Conservation (phyloP, 2,888 invertebrate species). For the Chaitophorus viminalis region DNA sequence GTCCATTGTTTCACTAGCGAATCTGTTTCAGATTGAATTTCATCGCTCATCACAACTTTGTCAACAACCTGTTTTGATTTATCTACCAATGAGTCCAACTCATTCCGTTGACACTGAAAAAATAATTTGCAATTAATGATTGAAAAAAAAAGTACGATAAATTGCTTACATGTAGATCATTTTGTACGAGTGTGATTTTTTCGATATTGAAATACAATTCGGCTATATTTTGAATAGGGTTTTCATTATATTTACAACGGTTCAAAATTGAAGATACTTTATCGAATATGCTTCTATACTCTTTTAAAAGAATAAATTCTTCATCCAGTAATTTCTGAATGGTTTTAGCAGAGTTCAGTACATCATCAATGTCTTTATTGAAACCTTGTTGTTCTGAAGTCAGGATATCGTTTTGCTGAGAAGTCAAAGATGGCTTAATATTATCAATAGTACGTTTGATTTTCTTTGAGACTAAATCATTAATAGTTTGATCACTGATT, state of each 20-base stretch:
- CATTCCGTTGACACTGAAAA: constrained; percentile 43
- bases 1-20: constrained; percentile 40
- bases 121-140: not conserved
- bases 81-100: constrained; percentile 19
- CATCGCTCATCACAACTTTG: not conserved
- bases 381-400: constrained; percentile 84
- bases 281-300: constrained; percentile 81
- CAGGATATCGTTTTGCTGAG: constrained; percentile 84
- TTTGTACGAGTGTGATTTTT: constrained; percentile 81
- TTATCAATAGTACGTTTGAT: constrained; percentile 87
- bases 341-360: constrained; percentile 84
- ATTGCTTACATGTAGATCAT: constrained; percentile 68
- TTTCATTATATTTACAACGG: constrained; percentile 80
- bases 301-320: constrained; percentile 83
- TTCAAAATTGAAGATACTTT: constrained; percentile 77
- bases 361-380: constrained; percentile 83
- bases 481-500: constrained; percentile 83
- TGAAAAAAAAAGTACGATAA: not conserved
- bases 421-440: constrained; percentile 86
- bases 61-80: constrained; percentile 22
- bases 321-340: constrained; percentile 78
- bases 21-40: constrained; percentile 39
- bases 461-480: constrained; percentile 81
- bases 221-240: constrained; percentile 81
- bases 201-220: constrained; percentile 85